Evolutionary conservation across 1,140 invertebrate genomes (phyloP).

Genomic region (Acromyrmex heyeri): DNA sequence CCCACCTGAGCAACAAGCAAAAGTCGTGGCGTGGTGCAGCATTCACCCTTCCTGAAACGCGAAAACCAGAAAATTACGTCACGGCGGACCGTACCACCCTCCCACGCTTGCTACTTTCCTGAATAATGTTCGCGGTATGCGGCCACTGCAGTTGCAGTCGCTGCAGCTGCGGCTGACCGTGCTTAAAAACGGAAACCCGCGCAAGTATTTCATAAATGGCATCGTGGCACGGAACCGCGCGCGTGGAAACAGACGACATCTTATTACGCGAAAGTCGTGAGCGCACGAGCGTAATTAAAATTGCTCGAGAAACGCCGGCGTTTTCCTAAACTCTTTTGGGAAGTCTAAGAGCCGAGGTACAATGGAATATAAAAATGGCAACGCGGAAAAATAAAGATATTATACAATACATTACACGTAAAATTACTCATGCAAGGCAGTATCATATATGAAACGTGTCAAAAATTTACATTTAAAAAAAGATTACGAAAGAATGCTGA

Average conservation of each 20-base stretch:
- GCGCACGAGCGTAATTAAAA: constrained; percentile 54
- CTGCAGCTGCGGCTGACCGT: constrained; percentile 58
- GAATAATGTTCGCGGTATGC: constrained; percentile 80
- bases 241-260: constrained; percentile 45
- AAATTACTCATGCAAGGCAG: not conserved
- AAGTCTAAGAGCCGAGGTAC: constrained; percentile 1
- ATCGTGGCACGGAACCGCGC: constrained; percentile 27
- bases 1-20: constrained; percentile 52
- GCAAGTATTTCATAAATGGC: constrained; percentile 64
- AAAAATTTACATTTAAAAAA: not conserved
- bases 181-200: constrained; percentile 66
- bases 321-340: constrained; percentile 21
- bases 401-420: not conserved
- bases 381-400: not conserved
- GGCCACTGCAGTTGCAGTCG: constrained; percentile 76
- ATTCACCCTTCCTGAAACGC: constrained; percentile 62
- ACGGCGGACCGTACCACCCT: constrained; percentile 54
- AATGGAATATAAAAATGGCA: not conserved
- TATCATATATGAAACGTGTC: not conserved
- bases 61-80: constrained; percentile 81
- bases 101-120: constrained; percentile 67
- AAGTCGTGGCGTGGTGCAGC: not conserved
- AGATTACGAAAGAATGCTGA: not conserved
- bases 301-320: constrained; percentile 37
- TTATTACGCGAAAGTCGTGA: constrained; percentile 46